Evolutionary conservation across 2,797 vertebrate species (phyloP).

Genomic region (Acropternis orthonyx): DNA sequence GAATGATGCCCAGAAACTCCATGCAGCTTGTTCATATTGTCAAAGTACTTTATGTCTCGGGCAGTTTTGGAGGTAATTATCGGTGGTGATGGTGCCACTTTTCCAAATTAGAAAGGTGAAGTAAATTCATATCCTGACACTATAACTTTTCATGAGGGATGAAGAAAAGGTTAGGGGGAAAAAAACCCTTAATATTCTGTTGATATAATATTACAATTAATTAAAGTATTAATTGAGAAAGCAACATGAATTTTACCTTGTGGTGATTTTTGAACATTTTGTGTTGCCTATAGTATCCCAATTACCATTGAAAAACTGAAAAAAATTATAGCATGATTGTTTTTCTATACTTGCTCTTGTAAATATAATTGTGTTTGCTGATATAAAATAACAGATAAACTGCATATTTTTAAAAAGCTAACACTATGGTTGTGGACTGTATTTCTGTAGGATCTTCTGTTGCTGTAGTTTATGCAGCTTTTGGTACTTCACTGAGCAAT

Average conservation of each 20-base stretch:
- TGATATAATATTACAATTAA: not conserved
- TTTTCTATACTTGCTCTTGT: not conserved
- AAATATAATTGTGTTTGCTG: not conserved
- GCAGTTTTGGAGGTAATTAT: not conserved
- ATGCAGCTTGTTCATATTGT: not conserved
- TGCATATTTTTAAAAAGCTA: not conserved
- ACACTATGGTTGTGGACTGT: rapidly evolving
- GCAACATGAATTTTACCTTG: not conserved
- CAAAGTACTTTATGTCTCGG: not conserved
- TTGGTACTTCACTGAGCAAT: not conserved
- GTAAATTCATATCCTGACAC: not conserved
- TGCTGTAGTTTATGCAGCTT: not conserved
- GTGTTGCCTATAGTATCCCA: not conserved
- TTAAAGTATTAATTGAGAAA: not conserved
- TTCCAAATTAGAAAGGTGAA: not conserved
- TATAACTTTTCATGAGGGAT: not conserved
- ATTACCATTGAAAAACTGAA: not conserved
- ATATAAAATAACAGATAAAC: not conserved
- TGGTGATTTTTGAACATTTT: not conserved
- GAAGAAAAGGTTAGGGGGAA: not conserved
- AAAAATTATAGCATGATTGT: not conserved
- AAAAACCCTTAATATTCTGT: not conserved
- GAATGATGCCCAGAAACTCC: not conserved
- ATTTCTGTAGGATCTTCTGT: not conserved
- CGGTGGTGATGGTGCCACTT: not conserved